Evolutionary conservation across 1,140 invertebrate species (phyloP).

Genomic region (Drosophila busckii): DNA sequence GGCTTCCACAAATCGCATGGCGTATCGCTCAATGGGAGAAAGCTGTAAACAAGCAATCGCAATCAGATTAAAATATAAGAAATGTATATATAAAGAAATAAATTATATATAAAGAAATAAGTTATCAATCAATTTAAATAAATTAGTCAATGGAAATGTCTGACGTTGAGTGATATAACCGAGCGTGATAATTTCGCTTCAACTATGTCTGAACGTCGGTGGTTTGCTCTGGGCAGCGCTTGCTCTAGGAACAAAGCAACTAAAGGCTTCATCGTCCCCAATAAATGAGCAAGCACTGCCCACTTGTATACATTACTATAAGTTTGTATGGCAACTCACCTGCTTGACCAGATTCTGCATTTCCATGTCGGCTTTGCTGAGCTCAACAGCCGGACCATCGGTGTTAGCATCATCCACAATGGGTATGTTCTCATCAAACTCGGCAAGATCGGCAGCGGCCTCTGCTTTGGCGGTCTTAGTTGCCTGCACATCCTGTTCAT

Average conservation of each 20-base stretch:
- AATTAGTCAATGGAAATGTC: conserved; percentile 45
- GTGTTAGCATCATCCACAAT: conserved; percentile 84
- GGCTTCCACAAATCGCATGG: conserved; percentile 93
- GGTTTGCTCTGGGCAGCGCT: conserved; percentile 45
- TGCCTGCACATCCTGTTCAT: conserved; percentile 95
- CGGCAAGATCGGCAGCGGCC: conserved; percentile 94
- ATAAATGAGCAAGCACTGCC: conserved; percentile 35
- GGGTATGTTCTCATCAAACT: conserved; percentile 98
- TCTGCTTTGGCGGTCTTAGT: conserved; percentile 94
- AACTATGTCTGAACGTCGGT: conserved; percentile 76
- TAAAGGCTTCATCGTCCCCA: conserved; percentile 9
- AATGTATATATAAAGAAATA: neutral
- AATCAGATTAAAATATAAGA: conserved; percentile 30
- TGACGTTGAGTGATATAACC: conserved; percentile 79
- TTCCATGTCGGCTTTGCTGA: conserved; percentile 91
- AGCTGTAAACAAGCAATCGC: too few relatives aligned
- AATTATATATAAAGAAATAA: neutral
- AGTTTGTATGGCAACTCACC: conserved; percentile 81
- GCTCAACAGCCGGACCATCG: conserved; percentile 81
- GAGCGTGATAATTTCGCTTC: conserved; percentile 60
- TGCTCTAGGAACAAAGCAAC: conserved; percentile 27
- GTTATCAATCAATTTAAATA: too few relatives aligned
- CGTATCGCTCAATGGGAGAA: conserved; percentile 94
- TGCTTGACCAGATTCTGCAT: conserved; percentile 90
- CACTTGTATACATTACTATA: neutral